phyloP scores from a whole-genome alignment of 2,797 vertebrate genomes.

The Dicrostonyx torquatus region DNA sequence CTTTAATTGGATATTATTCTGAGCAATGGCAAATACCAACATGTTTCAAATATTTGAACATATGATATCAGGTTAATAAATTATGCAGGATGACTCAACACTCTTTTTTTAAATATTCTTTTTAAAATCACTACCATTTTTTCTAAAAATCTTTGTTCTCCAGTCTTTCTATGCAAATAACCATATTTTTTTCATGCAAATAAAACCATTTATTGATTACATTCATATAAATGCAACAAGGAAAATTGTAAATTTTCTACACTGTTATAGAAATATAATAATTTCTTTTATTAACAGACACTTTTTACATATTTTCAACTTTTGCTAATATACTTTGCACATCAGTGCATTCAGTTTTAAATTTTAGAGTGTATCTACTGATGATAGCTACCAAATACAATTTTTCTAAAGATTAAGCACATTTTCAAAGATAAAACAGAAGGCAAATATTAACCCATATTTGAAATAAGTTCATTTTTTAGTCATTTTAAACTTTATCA shows the following conservation, averaged over 20 bases:
- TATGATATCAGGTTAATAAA: not conserved
- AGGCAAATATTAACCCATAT: not conserved
- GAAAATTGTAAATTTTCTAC: not conserved
- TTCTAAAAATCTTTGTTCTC: not conserved
- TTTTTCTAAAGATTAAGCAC: not conserved
- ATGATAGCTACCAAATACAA: not conserved
- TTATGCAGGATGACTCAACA: not conserved
- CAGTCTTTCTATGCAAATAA: not conserved
- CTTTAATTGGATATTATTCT: slow-evolving; percentile 27
- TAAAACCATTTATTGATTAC: not conserved
- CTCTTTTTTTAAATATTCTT: not conserved
- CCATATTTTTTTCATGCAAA: not conserved
- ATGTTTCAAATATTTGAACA: not conserved
- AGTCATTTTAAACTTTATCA: not conserved
- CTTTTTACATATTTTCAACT: not conserved
- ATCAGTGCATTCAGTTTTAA: not conserved
- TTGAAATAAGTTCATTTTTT: not conserved
- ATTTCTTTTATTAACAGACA: not conserved
- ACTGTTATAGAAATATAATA: not conserved
- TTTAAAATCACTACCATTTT: not conserved
- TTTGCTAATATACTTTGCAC: not conserved
- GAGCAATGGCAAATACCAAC: not conserved
- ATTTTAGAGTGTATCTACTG: not conserved
- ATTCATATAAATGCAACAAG: not conserved
- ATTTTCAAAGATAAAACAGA: not conserved